phyloP scores from a whole-genome alignment of 2,888 invertebrate species.

The Hypsopygia costalis region DNA sequence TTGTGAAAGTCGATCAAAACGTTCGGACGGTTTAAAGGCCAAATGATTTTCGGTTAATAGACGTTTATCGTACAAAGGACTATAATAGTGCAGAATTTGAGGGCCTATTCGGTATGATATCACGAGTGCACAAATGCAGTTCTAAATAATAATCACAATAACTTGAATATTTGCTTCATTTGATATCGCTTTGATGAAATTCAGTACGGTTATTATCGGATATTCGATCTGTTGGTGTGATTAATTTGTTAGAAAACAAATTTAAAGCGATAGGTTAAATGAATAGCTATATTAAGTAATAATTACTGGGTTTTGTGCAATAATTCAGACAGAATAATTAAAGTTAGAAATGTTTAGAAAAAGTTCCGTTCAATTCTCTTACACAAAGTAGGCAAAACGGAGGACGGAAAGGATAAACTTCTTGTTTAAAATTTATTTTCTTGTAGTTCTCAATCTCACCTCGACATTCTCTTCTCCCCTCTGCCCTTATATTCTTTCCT shows the following conservation, averaged over 20 bases:
- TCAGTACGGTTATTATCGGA: background rate
- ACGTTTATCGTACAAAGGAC: slow-evolving; percentile 49
- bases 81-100: slow-evolving; percentile 34
- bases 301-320: no score
- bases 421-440: no score
- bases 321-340: no score
- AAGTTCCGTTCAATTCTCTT: no score
- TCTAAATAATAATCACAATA: background rate
- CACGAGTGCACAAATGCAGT: slow-evolving; percentile 18
- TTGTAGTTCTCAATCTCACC: no score
- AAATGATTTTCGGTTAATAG: slow-evolving; percentile 51
- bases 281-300: no score
- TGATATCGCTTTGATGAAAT: slow-evolving; percentile 1
- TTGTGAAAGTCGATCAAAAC: slow-evolving; percentile 31
- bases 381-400: no score
- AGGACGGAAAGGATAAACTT: no score
- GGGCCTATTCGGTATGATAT: slow-evolving; percentile 29
- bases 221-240: background rate
- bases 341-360: no score
- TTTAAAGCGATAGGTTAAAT: no score
- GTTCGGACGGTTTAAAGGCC: slow-evolving; percentile 28
- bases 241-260: background rate
- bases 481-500: no score
- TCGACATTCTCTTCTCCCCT: no score
- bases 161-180: background rate